Evolutionary conservation across 2,888 invertebrate genomes (phyloP).

Genomic region (Ophion ellenae): DNA sequence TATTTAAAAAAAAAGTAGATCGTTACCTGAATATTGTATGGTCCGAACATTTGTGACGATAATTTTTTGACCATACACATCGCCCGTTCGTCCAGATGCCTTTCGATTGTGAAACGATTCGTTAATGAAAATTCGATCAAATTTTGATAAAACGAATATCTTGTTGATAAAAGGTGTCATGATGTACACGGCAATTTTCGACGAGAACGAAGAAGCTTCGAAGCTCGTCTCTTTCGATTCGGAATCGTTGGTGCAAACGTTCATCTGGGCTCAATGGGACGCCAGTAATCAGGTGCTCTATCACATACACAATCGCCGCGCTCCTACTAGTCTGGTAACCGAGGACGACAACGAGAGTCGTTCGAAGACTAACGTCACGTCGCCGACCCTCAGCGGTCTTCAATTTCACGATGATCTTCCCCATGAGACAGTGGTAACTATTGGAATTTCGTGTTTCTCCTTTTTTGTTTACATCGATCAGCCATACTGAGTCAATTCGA

Average conservation of each 20-base stretch:
- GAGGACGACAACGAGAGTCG: slow-evolving; percentile 87
- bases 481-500: not conserved
- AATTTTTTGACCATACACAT: not conserved
- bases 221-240: slow-evolving; percentile 76
- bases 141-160: slow-evolving; percentile 1
- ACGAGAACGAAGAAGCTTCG: slow-evolving; percentile 66
- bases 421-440: slow-evolving; percentile 92
- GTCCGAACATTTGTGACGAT: not conserved
- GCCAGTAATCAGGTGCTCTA: slow-evolving; percentile 91
- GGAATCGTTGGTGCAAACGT: slow-evolving; percentile 87
- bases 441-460: slow-evolving; percentile 69
- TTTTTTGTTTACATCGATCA: not conserved
- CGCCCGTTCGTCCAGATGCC: not conserved
- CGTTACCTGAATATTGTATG: not conserved
- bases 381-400: slow-evolving; percentile 91
- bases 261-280: slow-evolving; percentile 96
- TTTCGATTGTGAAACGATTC: not conserved
- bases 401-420: slow-evolving; percentile 95
- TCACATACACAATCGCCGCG: slow-evolving; percentile 92
- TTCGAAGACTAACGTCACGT: slow-evolving; percentile 83
- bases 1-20: not conserved
- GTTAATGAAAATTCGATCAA: not conserved
- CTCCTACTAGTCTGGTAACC: slow-evolving; percentile 88
- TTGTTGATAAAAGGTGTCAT: slow-evolving; percentile 73
- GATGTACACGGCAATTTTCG: slow-evolving; percentile 76